Evolutionary conservation across 2,888 invertebrate genomes (phyloP).

Genomic region (Agriopis leucophaearia): DNA sequence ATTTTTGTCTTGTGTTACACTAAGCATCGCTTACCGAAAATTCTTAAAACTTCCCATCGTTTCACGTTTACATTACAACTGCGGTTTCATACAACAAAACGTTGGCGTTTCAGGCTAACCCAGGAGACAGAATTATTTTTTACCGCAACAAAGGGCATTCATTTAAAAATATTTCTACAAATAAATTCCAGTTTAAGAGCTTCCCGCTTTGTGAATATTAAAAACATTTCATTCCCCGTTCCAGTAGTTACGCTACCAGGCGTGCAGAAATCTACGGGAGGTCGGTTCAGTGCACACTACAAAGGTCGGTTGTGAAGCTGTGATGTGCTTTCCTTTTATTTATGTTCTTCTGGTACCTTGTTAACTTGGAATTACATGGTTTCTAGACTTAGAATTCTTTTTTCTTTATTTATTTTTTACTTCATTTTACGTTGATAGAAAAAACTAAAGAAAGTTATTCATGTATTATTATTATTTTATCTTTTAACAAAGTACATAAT

Average conservation of each 20-base stretch:
- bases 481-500: too few relatives aligned
- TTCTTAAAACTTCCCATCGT: neutral
- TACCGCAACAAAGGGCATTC: conserved; percentile 45
- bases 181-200: conserved; percentile 63
- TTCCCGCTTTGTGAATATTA: conserved; percentile 66
- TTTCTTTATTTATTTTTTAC: conserved; percentile 58
- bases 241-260: conserved; percentile 70
- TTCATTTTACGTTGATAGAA: too few relatives aligned
- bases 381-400: conserved; percentile 32
- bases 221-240: conserved; percentile 71
- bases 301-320: conserved; percentile 70
- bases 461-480: too few relatives aligned
- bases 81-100: conserved; percentile 25
- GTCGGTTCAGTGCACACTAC: conserved; percentile 73
- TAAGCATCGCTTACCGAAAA: too few relatives aligned
- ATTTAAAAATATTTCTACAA: conserved; percentile 51
- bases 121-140: conserved; percentile 16
- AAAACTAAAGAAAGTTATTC: too few relatives aligned
- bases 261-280: conserved; percentile 70
- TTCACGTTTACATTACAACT: conserved; percentile 8
- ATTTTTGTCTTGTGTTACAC: too few relatives aligned
- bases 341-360: conserved; percentile 66
- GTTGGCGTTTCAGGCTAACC: conserved; percentile 14
- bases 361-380: conserved; percentile 14
- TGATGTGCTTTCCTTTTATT: conserved; percentile 74